Percentiles rank a stretch among this genome's conserved stretches.
These are phyloP conservation scores for Ariolimax columbianus DNA, from an alignment of 2,888 invertebrate genomes.

Conservation along the genomic window DNA sequence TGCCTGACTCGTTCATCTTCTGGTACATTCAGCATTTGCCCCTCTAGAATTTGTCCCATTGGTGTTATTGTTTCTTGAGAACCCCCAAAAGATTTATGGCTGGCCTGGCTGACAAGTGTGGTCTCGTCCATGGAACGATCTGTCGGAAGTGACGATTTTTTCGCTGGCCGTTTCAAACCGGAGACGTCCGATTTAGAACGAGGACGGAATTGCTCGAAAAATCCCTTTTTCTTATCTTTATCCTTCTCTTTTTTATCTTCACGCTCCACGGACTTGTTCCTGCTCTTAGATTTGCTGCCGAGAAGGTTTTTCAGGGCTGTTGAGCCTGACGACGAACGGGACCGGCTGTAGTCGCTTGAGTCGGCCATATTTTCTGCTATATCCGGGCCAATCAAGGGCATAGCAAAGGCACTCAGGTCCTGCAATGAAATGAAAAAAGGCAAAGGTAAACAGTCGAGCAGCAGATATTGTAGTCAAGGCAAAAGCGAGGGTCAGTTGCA, in stretches of 20 bases:
- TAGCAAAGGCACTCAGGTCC: conserved; percentile 77
- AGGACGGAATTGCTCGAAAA: conserved; percentile 73
- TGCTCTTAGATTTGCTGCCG: conserved; percentile 62
- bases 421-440: conserved; percentile 54
- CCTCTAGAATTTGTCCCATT: conserved; percentile 74
- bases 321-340: conserved; percentile 65
- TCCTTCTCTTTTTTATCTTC: conserved; percentile 53
- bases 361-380: conserved; percentile 59
- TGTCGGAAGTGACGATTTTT: conserved; percentile 58
- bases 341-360: conserved; percentile 62
- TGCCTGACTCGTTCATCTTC: conserved; percentile 58
- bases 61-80: conserved; percentile 62
- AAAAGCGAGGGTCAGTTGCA: no score
- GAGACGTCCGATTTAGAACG: conserved; percentile 76
- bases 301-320: conserved; percentile 67
- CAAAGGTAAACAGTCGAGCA: background rate
- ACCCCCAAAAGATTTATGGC: conserved; percentile 27
- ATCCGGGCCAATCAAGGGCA: conserved; percentile 72
- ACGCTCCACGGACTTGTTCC: conserved; percentile 72
- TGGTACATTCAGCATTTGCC: conserved; percentile 64
- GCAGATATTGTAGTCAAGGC: no score
- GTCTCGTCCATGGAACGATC: conserved; percentile 71
- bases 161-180: conserved; percentile 72
- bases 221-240: conserved; percentile 68
- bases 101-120: conserved; percentile 1